Evolutionary conservation across 2,797 vertebrate genomes (phyloP).

Genomic region (Todus mexicanus): DNA sequence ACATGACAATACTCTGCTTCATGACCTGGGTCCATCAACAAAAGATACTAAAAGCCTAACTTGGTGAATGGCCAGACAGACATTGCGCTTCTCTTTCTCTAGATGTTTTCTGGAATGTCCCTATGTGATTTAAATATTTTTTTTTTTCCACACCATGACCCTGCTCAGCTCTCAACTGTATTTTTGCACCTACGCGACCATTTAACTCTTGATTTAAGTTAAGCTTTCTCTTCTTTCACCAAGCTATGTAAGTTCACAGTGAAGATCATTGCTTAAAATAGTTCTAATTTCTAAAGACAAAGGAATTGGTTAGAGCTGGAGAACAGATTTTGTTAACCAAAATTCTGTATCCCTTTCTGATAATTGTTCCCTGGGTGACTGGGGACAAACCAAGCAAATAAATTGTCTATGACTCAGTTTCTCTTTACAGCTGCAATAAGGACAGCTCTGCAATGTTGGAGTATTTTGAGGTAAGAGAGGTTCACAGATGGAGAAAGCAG

Average conservation of each 20-base stretch:
- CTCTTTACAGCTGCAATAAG: background rate
- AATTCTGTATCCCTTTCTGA: background rate
- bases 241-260: background rate
- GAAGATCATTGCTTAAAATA: background rate
- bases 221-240: background rate
- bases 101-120: background rate
- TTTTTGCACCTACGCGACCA: background rate
- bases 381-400: background rate
- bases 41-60: background rate
- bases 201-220: background rate
- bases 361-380: background rate
- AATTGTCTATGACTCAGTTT: background rate
- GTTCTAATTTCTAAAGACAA: background rate
- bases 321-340: background rate
- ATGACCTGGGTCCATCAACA: background rate
- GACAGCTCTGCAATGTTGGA: background rate
- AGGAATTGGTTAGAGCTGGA: background rate
- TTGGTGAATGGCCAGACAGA: background rate
- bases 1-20: background rate
- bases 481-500: background rate
- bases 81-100: background rate
- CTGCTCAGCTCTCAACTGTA: background rate
- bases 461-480: background rate
- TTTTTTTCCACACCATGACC: background rate
- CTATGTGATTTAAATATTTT: background rate